Percentiles rank a stretch among this genome's conserved stretches.
Evolutionary conservation across 2,888 invertebrate species (phyloP).

Genomic region (Cantharis flavilabris): DNA sequence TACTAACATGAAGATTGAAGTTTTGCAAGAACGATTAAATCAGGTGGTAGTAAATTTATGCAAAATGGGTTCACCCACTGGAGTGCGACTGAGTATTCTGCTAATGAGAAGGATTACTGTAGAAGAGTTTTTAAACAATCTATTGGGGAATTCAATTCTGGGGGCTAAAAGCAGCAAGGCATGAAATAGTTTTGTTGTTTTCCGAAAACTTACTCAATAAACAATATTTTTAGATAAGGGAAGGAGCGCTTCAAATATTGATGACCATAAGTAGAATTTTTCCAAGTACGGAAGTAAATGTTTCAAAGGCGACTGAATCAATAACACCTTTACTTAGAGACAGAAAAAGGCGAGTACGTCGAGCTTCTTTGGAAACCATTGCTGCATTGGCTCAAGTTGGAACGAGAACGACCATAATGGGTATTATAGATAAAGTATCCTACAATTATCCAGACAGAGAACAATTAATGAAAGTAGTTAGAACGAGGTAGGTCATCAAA

Average conservation of each 20-base stretch:
- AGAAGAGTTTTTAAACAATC: conserved; percentile 40
- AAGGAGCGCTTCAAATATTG: conserved; percentile 75
- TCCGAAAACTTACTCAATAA: not conserved
- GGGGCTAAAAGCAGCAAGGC: conserved; percentile 44
- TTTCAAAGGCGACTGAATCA: conserved; percentile 47
- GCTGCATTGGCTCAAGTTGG: conserved; percentile 78
- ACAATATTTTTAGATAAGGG: conserved; percentile 58
- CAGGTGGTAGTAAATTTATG: conserved; percentile 55
- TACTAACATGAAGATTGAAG: conserved; percentile 43
- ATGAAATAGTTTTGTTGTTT: not conserved
- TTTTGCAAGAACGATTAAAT: conserved; percentile 52
- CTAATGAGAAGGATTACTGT: conserved; percentile 60
- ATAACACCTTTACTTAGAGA: conserved; percentile 52
- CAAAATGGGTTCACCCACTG: conserved; percentile 57
- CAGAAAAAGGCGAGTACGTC: conserved; percentile 75
- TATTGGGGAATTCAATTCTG: conserved; percentile 37
- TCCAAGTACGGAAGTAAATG: conserved; percentile 72
- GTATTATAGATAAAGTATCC: conserved; percentile 64
- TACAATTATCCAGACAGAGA: conserved; percentile 62
- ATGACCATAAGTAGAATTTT: conserved; percentile 79
- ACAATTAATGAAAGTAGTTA: conserved; percentile 71
- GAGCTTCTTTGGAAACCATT: conserved; percentile 77
- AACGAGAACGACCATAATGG: conserved; percentile 65
- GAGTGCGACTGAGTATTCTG: conserved; percentile 58
- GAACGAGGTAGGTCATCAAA: conserved; percentile 60